These are phyloP conservation scores for Alviniconcha strummeri DNA, from an alignment of 2,888 invertebrate species.

Conservation along the genomic window DNA sequence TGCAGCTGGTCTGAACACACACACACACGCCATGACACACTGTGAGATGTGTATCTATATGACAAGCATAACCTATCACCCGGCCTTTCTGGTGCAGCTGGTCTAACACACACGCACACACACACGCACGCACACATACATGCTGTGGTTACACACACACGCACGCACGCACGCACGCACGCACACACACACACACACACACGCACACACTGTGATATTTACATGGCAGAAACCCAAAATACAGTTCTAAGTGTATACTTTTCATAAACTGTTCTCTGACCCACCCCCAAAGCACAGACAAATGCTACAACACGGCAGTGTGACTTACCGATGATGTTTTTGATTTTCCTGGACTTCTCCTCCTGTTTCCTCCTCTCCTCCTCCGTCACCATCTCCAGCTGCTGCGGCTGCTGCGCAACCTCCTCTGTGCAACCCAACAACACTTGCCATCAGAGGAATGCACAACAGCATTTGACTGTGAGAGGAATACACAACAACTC, in stretches of 20 bases:
- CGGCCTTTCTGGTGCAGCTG: neutral
- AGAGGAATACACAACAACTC: too few species aligned
- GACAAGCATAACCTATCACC: neutral
- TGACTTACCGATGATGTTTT: constrained; percentile 85
- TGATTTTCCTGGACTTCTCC: constrained; percentile 85
- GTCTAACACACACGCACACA: neutral
- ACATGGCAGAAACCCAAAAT: too few species aligned
- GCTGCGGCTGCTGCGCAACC: constrained; percentile 16
- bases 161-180: too few species aligned
- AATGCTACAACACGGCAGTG: too few species aligned
- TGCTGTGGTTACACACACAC: too few species aligned
- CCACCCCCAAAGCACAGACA: too few species aligned
- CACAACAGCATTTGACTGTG: too few species aligned
- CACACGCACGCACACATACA: neutral
- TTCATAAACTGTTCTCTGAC: too few species aligned
- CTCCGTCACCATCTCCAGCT: constrained; percentile 80
- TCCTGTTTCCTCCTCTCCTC: constrained; percentile 87
- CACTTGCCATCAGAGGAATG: too few species aligned
- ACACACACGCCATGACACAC: neutral
- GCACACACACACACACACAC: too few species aligned
- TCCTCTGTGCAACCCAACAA: neutral
- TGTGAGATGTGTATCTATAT: neutral
- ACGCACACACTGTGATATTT: too few species aligned
- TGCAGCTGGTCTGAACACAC: constrained; percentile 83
- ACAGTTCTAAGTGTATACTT: too few species aligned